Evolutionary conservation across 1,140 invertebrate genomes (phyloP).

Genomic region (Bombus confusus): DNA sequence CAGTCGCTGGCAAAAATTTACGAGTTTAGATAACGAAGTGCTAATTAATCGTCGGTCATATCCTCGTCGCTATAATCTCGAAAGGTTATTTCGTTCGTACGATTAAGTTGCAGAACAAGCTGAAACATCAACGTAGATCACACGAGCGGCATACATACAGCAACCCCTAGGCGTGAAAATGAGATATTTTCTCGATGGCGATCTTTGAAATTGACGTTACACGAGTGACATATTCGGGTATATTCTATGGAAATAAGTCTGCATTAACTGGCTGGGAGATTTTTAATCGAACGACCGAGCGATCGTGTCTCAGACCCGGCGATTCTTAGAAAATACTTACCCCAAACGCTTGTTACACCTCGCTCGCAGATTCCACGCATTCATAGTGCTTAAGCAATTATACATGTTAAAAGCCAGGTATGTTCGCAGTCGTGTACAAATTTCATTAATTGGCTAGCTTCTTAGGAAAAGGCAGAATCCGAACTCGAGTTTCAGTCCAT

Average conservation of each 20-base stretch:
- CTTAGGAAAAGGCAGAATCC: not conserved
- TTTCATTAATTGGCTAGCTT: not conserved
- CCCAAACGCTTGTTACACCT: too few species aligned
- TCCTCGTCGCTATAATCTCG: conserved; percentile 50
- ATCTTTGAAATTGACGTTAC: not conserved
- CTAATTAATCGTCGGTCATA: conserved; percentile 54
- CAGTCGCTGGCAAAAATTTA: conserved; percentile 36
- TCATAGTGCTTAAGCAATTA: not conserved
- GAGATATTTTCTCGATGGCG: conserved; percentile 19
- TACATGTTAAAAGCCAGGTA: not conserved
- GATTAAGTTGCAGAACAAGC: conserved; percentile 47
- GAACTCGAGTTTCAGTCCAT: not conserved
- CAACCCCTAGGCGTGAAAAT: conserved; percentile 32
- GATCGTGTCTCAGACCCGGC: too few species aligned
- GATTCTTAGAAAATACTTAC: not conserved
- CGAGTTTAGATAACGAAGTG: conserved; percentile 41
- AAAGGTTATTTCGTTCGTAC: conserved; percentile 26
- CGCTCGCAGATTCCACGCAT: too few species aligned
- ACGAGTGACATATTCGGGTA: not conserved
- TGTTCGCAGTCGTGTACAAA: not conserved
- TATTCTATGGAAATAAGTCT: not conserved
- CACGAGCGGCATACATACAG: conserved; percentile 23
- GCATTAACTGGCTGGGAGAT: too few species aligned
- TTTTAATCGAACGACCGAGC: too few species aligned
- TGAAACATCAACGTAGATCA: conserved; percentile 41